A percentile compares a stretch with the other conserved stretches of the same genome.
These are phyloP conservation scores for Takifugu bimaculatus DNA, from an alignment of 2,113 vertebrate species.

Conservation along the genomic window DNA sequence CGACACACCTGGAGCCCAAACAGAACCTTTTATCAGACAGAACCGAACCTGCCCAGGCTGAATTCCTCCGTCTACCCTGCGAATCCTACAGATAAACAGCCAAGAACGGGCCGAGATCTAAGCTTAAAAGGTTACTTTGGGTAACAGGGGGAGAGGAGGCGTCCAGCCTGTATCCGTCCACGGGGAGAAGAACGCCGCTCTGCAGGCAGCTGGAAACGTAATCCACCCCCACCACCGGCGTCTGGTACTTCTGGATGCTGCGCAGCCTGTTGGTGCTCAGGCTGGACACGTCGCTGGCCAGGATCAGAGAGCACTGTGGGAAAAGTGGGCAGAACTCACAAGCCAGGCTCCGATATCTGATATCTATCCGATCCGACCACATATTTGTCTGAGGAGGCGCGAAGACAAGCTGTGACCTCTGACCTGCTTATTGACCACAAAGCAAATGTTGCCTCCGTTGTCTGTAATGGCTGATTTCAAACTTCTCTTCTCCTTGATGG, in stretches of 20 bases:
- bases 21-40: no score
- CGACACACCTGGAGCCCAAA: no score
- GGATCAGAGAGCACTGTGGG: slow-evolving; percentile 79
- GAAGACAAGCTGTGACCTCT: neutral
- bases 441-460: slow-evolving; percentile 74
- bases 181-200: slow-evolving; percentile 63
- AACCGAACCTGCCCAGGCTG: no score
- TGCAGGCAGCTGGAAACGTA: slow-evolving; percentile 79
- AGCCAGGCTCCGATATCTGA: no score
- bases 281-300: slow-evolving; percentile 62
- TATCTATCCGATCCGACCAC: neutral
- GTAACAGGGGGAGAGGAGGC: neutral
- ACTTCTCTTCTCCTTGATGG: slow-evolving; percentile 69
- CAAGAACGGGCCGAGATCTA: no score
- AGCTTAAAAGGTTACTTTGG: neutral
- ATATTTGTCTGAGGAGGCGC: neutral
- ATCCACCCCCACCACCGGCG: slow-evolving; percentile 69
- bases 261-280: slow-evolving; percentile 73
- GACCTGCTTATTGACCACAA: slow-evolving; percentile 78
- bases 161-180: slow-evolving; percentile 51
- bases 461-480: slow-evolving; percentile 69
- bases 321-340: slow-evolving; percentile 3
- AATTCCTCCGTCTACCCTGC: no score
- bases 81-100: no score
- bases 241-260: slow-evolving; percentile 65